Base-by-base conservation (phyloP, 2,888 invertebrate genomes). In the Nomada ferruginata region DNA sequence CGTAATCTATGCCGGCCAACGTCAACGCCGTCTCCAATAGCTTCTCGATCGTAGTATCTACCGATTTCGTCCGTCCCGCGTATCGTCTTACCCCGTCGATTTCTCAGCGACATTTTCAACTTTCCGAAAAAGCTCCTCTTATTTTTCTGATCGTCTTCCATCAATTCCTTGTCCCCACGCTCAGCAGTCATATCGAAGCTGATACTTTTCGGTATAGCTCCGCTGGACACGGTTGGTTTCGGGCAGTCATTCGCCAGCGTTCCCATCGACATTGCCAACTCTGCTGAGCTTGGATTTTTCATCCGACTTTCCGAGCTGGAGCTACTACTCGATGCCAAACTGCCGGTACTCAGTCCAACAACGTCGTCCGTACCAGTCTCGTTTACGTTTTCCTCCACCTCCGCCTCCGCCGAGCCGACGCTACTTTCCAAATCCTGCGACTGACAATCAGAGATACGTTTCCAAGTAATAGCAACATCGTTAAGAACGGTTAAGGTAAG, bases 111-210 rank as follows among this genome's bases (percentile, higher is more conserved):
- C 92, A 96, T 95, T 90, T 96, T 96, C 66, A 97, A 94, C 90
- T 96, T 96, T 53, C 96, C 96, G 90, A 97, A 97, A 89, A 97
- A 96, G 23, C 97, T 95, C 78, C 95, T 95, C 78, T 95, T 95
- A 79, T 94, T 94, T 87, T 95, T 95, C 73, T 94, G 94, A 82
- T 95, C 95, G 61, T 95, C 95, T 85, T 95, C 95, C 83, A 94
- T 93, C 75, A 94, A 88, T 84, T 94, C 95, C 94, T 96, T 96
- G 89, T 96, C 96, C 2, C 96, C 96, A 87, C 97, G 96, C 91
- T 97, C 97, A 0, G 98, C 97, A 0, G 97, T 97, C 92, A 97
- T 97, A 94, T 98, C 98, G 90, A 98, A 98, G 92, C 97, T 98
- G 89, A 98, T 98, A 91, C 97, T 98, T 94, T 98, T 98, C 1